Conservation (phyloP, 2,888 invertebrate genomes). For the Ormyrus nitidulus region DNA sequence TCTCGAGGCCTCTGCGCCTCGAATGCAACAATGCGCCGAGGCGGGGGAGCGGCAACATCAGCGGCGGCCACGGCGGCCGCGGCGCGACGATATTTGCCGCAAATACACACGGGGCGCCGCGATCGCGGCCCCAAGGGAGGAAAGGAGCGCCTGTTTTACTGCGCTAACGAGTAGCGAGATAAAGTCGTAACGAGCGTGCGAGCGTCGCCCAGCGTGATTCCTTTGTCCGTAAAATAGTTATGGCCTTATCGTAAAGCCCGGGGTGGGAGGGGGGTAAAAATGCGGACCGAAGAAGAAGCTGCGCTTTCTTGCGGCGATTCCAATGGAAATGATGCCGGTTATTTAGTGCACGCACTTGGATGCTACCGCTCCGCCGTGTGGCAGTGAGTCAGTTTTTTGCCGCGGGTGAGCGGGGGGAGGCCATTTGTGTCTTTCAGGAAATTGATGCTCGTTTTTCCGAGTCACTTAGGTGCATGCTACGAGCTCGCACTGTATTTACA, state of each 20-base stretch:
- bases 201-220: slow-evolving; percentile 32
- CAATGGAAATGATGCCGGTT: slow-evolving; percentile 32
- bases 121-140: no score
- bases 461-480: not conserved
- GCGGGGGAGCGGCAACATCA: not conserved
- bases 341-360: no score
- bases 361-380: no score
- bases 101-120: no score
- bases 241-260: slow-evolving; percentile 31
- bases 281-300: not conserved
- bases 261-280: not conserved
- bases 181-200: slow-evolving; percentile 42
- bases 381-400: not conserved
- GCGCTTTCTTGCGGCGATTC: not conserved
- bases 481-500: not conserved
- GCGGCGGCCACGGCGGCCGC: not conserved
- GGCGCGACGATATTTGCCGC: not conserved
- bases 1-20: no score
- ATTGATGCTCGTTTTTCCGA: slow-evolving; percentile 26
- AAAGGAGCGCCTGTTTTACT: slow-evolving; percentile 31
- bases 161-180: slow-evolving; percentile 16
- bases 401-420: not conserved
- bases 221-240: slow-evolving; percentile 46
- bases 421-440: slow-evolving; percentile 5
- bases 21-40: no score